Percentiles rank a stretch among this genome's conserved stretches.
phyloP scores from a whole-genome alignment of 2,888 invertebrate species.

The Stenodema calcarata region DNA sequence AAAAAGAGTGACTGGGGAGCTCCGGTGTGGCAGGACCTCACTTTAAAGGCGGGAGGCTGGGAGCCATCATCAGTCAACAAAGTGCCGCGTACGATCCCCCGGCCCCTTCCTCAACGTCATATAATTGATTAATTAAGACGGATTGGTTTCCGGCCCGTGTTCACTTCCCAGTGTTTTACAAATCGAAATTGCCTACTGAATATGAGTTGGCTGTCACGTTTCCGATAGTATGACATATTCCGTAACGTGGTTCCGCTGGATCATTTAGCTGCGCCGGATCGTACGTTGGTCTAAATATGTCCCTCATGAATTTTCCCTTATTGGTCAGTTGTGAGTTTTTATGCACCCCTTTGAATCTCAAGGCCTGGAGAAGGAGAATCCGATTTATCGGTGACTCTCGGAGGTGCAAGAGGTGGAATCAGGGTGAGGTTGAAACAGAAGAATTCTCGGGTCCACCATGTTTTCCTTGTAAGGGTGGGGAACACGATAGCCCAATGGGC shows the following conservation, averaged over 20 bases:
- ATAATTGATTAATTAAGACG: constrained; percentile 19
- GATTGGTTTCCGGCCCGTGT: background rate
- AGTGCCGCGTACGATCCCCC: background rate
- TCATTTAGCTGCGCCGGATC: no score
- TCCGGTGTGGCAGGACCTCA: background rate
- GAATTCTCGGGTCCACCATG: constrained; percentile 23
- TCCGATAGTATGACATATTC: background rate
- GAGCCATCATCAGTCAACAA: constrained; percentile 6
- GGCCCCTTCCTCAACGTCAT: background rate
- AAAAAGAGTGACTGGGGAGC: constrained; percentile 1
- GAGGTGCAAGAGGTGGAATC: background rate
- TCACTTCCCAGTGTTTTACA: background rate
- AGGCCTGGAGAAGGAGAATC: background rate
- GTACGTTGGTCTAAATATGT: no score
- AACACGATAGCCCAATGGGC: constrained; percentile 48
- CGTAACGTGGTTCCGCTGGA: no score
- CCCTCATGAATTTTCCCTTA: no score
- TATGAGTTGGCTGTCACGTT: background rate
- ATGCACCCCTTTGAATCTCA: no score
- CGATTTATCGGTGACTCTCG: background rate
- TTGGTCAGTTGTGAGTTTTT: no score
- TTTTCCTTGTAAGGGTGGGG: constrained; percentile 11
- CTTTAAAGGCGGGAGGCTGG: background rate
- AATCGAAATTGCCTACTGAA: background rate
- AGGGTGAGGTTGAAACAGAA: background rate